Conservation (phyloP, 2,797 vertebrate species). For the Scyliorhinus canicula region DNA sequence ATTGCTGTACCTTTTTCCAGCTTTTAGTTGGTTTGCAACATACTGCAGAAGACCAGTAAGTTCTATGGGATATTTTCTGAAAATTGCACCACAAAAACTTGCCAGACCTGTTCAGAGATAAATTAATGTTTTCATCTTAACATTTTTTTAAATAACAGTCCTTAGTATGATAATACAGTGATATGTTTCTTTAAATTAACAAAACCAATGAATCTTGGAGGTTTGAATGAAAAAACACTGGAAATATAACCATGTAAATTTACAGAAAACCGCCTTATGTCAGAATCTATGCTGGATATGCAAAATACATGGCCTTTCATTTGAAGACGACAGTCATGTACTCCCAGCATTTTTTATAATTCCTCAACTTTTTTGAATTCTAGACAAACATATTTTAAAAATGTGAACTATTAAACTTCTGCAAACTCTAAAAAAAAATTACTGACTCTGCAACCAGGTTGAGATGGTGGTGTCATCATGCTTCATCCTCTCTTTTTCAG, state of each 20-base stretch:
- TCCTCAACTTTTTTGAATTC: neutral
- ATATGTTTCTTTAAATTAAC: neutral
- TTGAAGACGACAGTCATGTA: neutral
- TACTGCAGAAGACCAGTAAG: conserved; percentile 94
- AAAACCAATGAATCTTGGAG: neutral
- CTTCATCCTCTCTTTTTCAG: conserved; percentile 98
- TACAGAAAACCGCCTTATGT: neutral
- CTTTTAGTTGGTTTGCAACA: conserved; percentile 95
- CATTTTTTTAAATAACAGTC: too few relatives aligned
- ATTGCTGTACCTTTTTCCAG: conserved; percentile 89
- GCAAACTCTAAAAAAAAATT: conserved; percentile 40
- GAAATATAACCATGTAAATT: neutral
- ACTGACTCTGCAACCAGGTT: conserved; percentile 95
- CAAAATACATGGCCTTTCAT: too few relatives aligned
- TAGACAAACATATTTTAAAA: neutral
- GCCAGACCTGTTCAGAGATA: conserved; percentile 71
- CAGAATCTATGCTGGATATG: neutral
- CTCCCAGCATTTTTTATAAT: too few relatives aligned
- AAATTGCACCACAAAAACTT: conserved; percentile 93
- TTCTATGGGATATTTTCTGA: conserved; percentile 97
- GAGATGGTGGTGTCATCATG: conserved; percentile 98
- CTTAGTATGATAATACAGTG: neutral
- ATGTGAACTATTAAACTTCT: too few relatives aligned
- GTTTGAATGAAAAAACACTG: neutral
- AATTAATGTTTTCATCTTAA: neutral